phyloP scores from a whole-genome alignment of 2,888 invertebrate species.

The Lordiphosa andalusiaca region DNA sequence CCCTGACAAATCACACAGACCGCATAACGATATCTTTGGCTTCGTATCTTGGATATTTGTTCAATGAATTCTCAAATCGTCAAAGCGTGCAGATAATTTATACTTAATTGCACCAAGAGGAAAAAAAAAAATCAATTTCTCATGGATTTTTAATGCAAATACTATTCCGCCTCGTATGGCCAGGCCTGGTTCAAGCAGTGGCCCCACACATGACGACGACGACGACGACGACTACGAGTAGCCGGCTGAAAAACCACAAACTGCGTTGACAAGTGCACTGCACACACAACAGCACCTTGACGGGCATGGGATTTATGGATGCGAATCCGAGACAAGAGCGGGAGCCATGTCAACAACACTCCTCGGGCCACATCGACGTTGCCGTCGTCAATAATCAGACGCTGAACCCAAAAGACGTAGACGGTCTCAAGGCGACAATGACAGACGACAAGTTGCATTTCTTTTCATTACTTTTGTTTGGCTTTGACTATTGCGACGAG shows the following conservation, averaged over 20 bases:
- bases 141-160: slow-evolving; percentile 62
- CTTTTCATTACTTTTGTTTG: slow-evolving; percentile 61
- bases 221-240: slow-evolving; percentile 25
- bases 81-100: slow-evolving; percentile 71
- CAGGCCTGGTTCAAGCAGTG: slow-evolving; percentile 27
- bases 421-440: slow-evolving; percentile 63
- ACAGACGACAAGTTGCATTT: slow-evolving; percentile 47
- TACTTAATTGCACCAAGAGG: slow-evolving; percentile 58
- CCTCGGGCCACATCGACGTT: slow-evolving; percentile 42
- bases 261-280: slow-evolving; percentile 68
- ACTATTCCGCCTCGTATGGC: slow-evolving; percentile 36
- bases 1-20: slow-evolving; percentile 34
- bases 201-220: slow-evolving; percentile 18
- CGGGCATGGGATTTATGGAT: slow-evolving; percentile 59
- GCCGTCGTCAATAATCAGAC: slow-evolving; percentile 70
- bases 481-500: slow-evolving; percentile 56
- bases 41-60: slow-evolving; percentile 55
- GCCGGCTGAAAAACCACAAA: slow-evolving; percentile 47
- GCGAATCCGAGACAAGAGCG: slow-evolving; percentile 17
- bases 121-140: slow-evolving; percentile 39
- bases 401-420: slow-evolving; percentile 57
- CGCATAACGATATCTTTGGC: slow-evolving; percentile 3
- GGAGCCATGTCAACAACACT: slow-evolving; percentile 63
- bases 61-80: slow-evolving; percentile 67
- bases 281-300: slow-evolving; percentile 43